Conservation (phyloP, 2,113 vertebrate species). For the Labeo catla region DNA sequence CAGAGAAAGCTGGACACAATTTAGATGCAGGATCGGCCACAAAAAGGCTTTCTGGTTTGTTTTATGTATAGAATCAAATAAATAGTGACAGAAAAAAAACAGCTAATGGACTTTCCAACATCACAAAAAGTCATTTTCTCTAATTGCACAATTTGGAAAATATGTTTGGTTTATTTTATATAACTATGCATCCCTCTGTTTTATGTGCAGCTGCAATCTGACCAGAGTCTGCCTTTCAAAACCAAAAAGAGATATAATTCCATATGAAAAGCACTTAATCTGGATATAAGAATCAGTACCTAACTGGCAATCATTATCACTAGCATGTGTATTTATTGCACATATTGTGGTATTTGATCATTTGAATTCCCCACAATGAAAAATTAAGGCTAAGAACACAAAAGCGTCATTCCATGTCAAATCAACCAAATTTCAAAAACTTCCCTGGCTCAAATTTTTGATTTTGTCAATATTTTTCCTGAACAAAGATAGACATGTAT, state of each 20-base stretch:
- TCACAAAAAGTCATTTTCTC: constrained; percentile 33
- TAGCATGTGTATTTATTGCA: neutral
- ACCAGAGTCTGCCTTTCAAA: neutral
- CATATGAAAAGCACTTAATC: neutral
- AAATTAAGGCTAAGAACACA: neutral
- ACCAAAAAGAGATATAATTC: neutral
- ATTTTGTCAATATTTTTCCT: too few species aligned
- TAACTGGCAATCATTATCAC: neutral
- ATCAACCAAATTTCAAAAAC: too few species aligned
- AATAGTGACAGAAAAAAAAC: neutral
- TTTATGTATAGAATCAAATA: constrained; percentile 13
- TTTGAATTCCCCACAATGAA: neutral
- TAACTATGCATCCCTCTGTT: neutral
- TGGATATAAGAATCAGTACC: neutral
- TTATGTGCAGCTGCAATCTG: constrained; percentile 9
- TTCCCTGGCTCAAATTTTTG: too few species aligned
- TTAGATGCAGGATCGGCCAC: neutral
- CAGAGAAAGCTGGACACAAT: constrained; percentile 9
- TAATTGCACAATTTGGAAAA: constrained; percentile 46
- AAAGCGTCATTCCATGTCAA: too few species aligned
- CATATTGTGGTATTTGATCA: neutral
- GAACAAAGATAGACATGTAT: too few species aligned
- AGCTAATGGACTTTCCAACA: constrained; percentile 26
- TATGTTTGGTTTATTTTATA: constrained; percentile 32
- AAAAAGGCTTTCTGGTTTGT: constrained; percentile 28